Base-by-base conservation (phyloP, 2,888 invertebrate species). In the Diogma glabrata region DNA sequence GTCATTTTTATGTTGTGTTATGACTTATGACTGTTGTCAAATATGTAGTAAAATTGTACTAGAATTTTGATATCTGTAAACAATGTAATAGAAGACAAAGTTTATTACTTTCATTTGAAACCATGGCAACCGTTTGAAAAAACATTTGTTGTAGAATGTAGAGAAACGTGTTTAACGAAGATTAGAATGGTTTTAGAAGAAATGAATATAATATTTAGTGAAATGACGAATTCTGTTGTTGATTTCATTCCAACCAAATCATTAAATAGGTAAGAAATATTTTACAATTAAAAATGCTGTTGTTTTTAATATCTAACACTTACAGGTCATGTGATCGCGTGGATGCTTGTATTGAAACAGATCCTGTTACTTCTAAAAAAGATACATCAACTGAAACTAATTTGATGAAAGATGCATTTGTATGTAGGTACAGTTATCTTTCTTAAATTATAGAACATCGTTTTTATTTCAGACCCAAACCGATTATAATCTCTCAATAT, bases 391-490 rank as follows among this genome's bases (percentile, higher is more conserved):
- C 59, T 12, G 62, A 61, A 49, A 66, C 67, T 2, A 58, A 61
- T 45, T 55, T 57, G 24, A 60, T 50, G 43, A 50, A 53, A 14
- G 51, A 60, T 49, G 56, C 56, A 4, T 54, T 58, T 47, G 60
- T 60, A 36, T 8, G 36, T 4, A 48, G 19, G 12, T 48, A 36
- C 47, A 49, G 22, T 28, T 50, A 9, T 24, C 40, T 53, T 57
- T 52, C 16, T 24, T 24, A 16, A n/a, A n/a, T n/a, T n/a, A n/a
- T n/a, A n/a, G n/a, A n/a, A n/a, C n/a, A n/a, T n/a, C n/a, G n/a
- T n/a, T n/a, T n/a, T n/a, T n/a, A n/a, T n/a, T 48, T 23, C 23
- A 70, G 63, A 67, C 66, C 1, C 75, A 75, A 67, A 74, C 75
- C 1, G 66, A 70, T 36, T 28, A 53, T 2, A 48, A n/a, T n/a